Evolutionary conservation across 2,797 vertebrate species (phyloP), one percentile per base, ranked within the genome.

Genomic region (Pangasius djambal): DNA sequence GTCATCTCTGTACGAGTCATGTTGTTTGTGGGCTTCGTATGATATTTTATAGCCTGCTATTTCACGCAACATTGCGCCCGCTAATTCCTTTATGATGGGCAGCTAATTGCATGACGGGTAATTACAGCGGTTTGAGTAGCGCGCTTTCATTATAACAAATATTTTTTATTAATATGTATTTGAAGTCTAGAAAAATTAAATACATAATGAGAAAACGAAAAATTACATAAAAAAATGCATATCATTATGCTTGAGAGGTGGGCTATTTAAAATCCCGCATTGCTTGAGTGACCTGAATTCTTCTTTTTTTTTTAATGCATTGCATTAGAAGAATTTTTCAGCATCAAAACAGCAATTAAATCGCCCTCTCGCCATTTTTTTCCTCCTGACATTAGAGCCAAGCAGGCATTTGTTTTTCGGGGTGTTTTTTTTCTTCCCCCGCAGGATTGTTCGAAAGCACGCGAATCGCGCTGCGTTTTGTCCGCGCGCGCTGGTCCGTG

Each of bases 401-500:
- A 94, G 88, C 67, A 8, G 82, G 61, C 83, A 85, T 86, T 10
- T 87, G 89, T 90, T 92, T 94, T 55, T 22, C 40, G 15, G 50
- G 37, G n/a, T 37, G 44, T 81, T 9, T 82, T 28, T 69, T 94
- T 93, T 93, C 94, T 92, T 94, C 94, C 92, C 94, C 93, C 91
- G 93, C 95, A 93, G 95, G 96, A 96, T 97, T 95, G 96, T 96
- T 96, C 96, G 96, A 97, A 97, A 97, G 96, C 97, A 97, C 97
- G 97, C 96, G 96, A 97, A 97, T 96, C 95, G 95, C 96, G 94
- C 94, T 92, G 95, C 95, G 96, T 97, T 97, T 99, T 99, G 97
- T 99, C 95, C 95, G 95, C 96, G 97, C 95, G 96, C 97, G 97
- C 94, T 97, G 97, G 97, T 95, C 97, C 97, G 97, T 97, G 96